These are phyloP conservation scores for Nyctibius bracteatus DNA, from an alignment of 2,113 vertebrate species.

Conservation along the genomic window DNA sequence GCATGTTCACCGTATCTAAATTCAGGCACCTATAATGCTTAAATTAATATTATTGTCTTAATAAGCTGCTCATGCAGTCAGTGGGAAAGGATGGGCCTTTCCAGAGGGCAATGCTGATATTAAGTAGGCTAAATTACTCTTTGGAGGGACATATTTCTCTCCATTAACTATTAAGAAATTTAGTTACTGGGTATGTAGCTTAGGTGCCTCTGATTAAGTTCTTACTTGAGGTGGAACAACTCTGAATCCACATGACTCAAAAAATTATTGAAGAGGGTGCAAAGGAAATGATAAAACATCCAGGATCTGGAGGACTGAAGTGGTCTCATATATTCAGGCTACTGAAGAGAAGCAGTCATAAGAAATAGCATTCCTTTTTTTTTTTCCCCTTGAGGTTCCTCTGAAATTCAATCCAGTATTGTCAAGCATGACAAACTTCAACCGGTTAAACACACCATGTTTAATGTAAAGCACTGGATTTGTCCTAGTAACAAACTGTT, in stretches of 20 bases:
- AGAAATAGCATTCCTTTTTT: not conserved
- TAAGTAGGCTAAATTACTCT: not conserved
- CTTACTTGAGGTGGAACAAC: not conserved
- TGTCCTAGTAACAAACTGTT: not conserved
- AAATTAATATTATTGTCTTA: not conserved
- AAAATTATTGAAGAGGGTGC: not conserved
- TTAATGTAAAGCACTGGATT: not conserved
- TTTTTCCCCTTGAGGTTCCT: not conserved
- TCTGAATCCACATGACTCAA: not conserved
- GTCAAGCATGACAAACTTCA: not conserved
- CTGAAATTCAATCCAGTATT: not conserved
- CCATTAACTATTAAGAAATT: not conserved
- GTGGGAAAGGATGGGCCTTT: not conserved
- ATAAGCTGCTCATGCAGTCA: not conserved
- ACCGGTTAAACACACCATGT: not conserved
- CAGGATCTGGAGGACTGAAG: not conserved
- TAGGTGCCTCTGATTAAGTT: not conserved
- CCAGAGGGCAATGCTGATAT: not conserved
- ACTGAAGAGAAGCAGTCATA: not conserved
- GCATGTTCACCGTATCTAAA: not conserved
- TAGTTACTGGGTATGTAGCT: not conserved
- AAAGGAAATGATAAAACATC: not conserved
- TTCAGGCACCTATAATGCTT: not conserved
- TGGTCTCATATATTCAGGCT: not conserved
- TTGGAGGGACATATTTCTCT: not conserved